A percentile compares a stretch with the other conserved stretches of the same genome.
These are phyloP conservation scores for Sebastes steindachneri DNA, from an alignment of 2,797 vertebrate species.

Conservation along the genomic window DNA sequence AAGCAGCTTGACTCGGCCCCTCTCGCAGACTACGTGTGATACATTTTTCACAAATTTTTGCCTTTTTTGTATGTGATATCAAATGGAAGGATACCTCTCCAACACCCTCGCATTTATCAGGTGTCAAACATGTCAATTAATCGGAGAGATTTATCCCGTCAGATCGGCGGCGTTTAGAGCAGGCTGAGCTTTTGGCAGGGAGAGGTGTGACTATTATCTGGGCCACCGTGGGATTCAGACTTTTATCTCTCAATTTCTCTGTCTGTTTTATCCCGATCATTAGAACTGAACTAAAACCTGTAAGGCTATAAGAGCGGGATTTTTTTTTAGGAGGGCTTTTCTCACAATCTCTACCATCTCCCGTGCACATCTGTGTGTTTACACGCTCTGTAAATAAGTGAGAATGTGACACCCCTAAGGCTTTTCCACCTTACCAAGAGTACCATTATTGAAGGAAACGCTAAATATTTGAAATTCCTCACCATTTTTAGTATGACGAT, in stretches of 20 bases:
- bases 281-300: not conserved
- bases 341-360: not conserved
- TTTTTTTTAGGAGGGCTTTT: not conserved
- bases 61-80: not conserved
- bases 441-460: not conserved
- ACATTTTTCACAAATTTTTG: not conserved
- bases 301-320: not conserved
- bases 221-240: constrained; percentile 5
- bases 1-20: not conserved
- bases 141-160: not conserved
- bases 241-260: constrained; percentile 11
- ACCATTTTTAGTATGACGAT: not conserved
- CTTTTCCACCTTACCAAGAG: not conserved
- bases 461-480: not conserved
- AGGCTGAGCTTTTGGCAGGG: constrained; percentile 2
- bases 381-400: not conserved
- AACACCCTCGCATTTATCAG: not conserved
- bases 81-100: not conserved
- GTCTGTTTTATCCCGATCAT: not conserved
- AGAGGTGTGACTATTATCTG: constrained; percentile 33
- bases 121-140: constrained; percentile 28
- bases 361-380: constrained; percentile 3
- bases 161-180: not conserved
- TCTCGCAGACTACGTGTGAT: constrained; percentile 16
- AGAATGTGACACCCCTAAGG: not conserved